phyloP scores from a whole-genome alignment of 2,797 vertebrate genomes.

The Diplodus sargus region DNA sequence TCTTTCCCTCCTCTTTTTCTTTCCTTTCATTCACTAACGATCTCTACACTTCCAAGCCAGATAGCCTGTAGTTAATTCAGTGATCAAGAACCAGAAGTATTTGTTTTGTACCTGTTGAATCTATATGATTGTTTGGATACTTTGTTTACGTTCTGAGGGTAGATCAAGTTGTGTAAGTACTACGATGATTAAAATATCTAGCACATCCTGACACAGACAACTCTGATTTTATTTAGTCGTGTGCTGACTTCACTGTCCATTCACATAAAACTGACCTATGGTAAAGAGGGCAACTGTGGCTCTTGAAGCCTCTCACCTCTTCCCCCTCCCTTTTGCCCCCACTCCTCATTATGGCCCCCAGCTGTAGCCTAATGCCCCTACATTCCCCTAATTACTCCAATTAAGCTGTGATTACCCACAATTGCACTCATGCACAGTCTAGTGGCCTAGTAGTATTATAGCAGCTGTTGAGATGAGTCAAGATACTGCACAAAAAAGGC shows the following conservation, averaged over 20 bases:
- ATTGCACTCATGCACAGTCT: conserved; percentile 83
- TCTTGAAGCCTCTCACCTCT: conserved; percentile 72
- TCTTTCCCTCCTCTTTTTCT: conserved; percentile 76
- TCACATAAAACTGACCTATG: conserved; percentile 63
- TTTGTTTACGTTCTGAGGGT: neutral
- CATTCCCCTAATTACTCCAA: conserved; percentile 88
- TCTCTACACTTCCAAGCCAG: conserved; percentile 32
- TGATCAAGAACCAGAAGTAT: neutral
- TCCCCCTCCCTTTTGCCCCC: conserved; percentile 66
- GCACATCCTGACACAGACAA: neutral
- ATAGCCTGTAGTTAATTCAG: conserved; percentile 7
- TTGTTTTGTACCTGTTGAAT: conserved; percentile 51
- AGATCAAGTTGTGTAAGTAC: neutral
- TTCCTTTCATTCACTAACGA: conserved; percentile 62
- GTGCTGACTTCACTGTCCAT: conserved; percentile 28
- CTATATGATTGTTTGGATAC: neutral
- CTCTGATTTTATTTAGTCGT: conserved; percentile 17
- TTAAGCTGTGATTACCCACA: conserved; percentile 88
- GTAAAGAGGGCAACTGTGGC: conserved; percentile 75
- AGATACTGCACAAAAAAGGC: conserved; percentile 51
- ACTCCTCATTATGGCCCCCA: conserved; percentile 80
- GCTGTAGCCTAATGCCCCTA: conserved; percentile 86
- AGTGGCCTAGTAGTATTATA: conserved; percentile 72
- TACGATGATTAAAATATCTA: neutral
- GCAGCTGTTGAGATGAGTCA: conserved; percentile 75